Evolutionary conservation across 2,797 vertebrate genomes (phyloP).

Genomic region (Chiroxiphia lanceolata): DNA sequence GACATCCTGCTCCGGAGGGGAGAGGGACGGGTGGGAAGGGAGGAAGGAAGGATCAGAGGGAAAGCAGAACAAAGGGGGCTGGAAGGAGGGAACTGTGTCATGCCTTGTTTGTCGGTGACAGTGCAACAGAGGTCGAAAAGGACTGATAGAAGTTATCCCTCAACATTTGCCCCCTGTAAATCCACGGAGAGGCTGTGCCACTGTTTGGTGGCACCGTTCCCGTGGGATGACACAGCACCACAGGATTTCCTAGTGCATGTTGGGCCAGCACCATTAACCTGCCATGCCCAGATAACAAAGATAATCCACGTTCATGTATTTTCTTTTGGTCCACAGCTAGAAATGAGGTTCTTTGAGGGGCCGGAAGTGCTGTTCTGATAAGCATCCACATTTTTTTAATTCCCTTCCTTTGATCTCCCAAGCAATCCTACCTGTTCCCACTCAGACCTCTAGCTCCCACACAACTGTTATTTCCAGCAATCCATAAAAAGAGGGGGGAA

Average conservation of each 20-base stretch:
- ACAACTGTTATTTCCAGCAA: background rate
- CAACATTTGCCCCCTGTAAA: background rate
- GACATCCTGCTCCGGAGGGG: background rate
- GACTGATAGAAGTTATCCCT: background rate
- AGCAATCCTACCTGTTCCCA: slow-evolving; percentile 37
- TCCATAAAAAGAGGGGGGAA: fast-evolving
- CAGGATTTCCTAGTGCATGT: background rate
- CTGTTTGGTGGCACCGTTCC: background rate
- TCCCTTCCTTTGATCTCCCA: slow-evolving; percentile 54
- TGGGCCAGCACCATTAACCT: slow-evolving; percentile 18
- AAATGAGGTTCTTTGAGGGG: background rate
- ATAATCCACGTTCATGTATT: slow-evolving; percentile 37
- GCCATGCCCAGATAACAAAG: slow-evolving; percentile 17
- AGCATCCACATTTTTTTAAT: slow-evolving; percentile 34
- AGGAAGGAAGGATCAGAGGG: background rate
- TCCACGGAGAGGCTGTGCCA: background rate
- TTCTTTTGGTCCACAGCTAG: slow-evolving; percentile 7
- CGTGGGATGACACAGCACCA: background rate
- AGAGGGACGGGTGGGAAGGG: background rate
- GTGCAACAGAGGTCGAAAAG: background rate
- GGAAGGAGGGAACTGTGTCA: background rate
- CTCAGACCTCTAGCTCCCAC: slow-evolving; percentile 32
- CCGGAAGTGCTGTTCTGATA: slow-evolving; percentile 25
- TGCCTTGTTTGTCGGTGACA: background rate
- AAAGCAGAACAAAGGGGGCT: background rate